These are phyloP conservation scores for Crossocerus cetratus DNA, from an alignment of 2,888 invertebrate genomes.

Conservation along the genomic window DNA sequence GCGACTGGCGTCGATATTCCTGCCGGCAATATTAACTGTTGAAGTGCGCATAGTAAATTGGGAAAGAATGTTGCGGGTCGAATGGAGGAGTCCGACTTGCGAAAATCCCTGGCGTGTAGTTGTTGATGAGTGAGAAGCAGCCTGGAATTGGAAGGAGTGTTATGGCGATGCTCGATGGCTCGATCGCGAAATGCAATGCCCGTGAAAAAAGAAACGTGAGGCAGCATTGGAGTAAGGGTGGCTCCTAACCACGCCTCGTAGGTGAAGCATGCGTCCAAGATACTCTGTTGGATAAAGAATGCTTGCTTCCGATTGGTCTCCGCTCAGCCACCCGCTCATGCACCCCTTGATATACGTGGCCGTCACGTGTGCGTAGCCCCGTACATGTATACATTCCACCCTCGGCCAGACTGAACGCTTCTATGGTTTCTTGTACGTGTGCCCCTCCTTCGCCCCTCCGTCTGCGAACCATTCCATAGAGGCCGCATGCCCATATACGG, in stretches of 20 bases:
- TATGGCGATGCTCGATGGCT: constrained; percentile 46
- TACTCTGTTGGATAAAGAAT: constrained; percentile 72
- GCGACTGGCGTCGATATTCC: too few species aligned
- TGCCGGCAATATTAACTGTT: too few species aligned
- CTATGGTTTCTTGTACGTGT: constrained; percentile 46
- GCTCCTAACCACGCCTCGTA: constrained; percentile 72
- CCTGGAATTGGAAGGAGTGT: constrained; percentile 36
- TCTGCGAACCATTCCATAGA: neutral
- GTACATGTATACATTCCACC: constrained; percentile 33
- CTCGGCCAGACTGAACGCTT: constrained; percentile 32
- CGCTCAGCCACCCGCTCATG: constrained; percentile 50
- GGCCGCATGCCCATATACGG: neutral
- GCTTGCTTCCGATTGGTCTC: constrained; percentile 76
- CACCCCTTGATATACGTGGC: constrained; percentile 44
- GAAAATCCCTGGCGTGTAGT: too few species aligned
- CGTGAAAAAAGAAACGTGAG: constrained; percentile 45
- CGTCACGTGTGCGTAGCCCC: constrained; percentile 44
- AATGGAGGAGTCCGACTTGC: too few species aligned
- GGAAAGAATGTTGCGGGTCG: too few species aligned
- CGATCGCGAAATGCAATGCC: constrained; percentile 53
- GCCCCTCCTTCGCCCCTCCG: constrained; percentile 7
- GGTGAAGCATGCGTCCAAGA: constrained; percentile 71
- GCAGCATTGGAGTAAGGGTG: constrained; percentile 55
- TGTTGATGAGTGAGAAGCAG: constrained; percentile 1
- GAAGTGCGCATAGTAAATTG: too few species aligned